phyloP scores from a whole-genome alignment of 2,888 invertebrate genomes.

The Bellardia bayeri region DNA sequence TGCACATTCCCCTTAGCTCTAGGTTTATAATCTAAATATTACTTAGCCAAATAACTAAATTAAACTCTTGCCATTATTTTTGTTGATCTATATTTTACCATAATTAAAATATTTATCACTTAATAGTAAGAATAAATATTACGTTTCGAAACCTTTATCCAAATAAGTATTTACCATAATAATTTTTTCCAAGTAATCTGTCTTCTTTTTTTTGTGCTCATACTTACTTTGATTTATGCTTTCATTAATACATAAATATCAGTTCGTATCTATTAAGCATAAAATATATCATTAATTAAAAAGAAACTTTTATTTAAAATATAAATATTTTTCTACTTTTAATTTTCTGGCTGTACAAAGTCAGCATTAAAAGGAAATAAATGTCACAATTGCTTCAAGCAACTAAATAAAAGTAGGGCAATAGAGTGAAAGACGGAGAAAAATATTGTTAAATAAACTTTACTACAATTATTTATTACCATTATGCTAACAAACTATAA shows the following conservation, averaged over 20 bases:
- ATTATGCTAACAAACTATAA: conserved; percentile 36
- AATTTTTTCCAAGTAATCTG: conserved; percentile 7
- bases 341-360: neutral
- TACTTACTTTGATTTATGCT: conserved; percentile 39
- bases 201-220: neutral
- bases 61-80: neutral
- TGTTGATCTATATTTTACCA: conserved; percentile 27
- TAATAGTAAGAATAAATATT: neutral
- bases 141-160: neutral
- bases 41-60: neutral
- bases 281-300: conserved; percentile 42
- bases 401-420: neutral
- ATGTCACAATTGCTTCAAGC: conserved; percentile 27
- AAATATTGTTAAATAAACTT: conserved; percentile 24
- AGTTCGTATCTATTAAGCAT: neutral
- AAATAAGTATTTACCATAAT: neutral
- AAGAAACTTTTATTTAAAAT: conserved; percentile 41
- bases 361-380: conserved; percentile 30
- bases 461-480: conserved; percentile 35
- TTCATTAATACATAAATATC: conserved; percentile 26
- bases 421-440: neutral
- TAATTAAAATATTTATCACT: conserved; percentile 46
- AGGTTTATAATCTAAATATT: neutral
- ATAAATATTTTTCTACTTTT: conserved; percentile 31
- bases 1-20: neutral